Evolutionary conservation across 92 coral and sea anemone species (phyloP).

Genomic region (Palythoa caribaeorum): DNA sequence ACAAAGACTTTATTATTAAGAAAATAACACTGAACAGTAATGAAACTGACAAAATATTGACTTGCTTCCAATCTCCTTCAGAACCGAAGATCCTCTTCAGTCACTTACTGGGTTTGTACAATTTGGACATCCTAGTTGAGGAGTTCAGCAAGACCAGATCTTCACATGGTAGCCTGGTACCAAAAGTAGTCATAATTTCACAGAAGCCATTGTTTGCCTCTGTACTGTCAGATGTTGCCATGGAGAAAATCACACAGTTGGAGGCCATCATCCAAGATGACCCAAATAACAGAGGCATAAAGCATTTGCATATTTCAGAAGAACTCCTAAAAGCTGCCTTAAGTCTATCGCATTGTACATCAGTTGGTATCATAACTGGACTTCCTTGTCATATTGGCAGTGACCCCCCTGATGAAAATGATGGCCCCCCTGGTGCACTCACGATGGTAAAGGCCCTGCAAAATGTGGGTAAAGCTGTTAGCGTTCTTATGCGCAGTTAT

Average conservation of each 20-base stretch:
- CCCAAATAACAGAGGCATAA: slow-evolving; percentile 78
- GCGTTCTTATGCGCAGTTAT: slow-evolving; percentile 60
- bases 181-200: slow-evolving; percentile 67
- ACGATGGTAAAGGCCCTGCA: slow-evolving; percentile 80
- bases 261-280: slow-evolving; percentile 80
- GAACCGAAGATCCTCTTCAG: slow-evolving; percentile 69
- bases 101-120: slow-evolving; percentile 79
- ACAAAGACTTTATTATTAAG: too few species aligned
- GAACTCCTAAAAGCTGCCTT: too few species aligned
- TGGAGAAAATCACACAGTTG: slow-evolving; percentile 54
- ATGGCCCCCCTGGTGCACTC: slow-evolving; percentile 77
- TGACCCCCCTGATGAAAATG: slow-evolving; percentile 63
- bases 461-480: slow-evolving; percentile 61
- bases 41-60: too few species aligned
- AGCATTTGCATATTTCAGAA: slow-evolving; percentile 63
- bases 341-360: too few species aligned
- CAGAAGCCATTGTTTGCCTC: slow-evolving; percentile 76
- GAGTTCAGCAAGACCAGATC: slow-evolving; percentile 60
- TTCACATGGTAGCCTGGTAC: slow-evolving; percentile 54
- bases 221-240: slow-evolving; percentile 72
- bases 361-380: slow-evolving; percentile 20
- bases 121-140: slow-evolving; percentile 59
- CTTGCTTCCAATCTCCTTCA: neutral
- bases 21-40: too few species aligned
- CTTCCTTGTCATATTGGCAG: slow-evolving; percentile 53